Evolutionary conservation across 2,113 vertebrate genomes (phyloP).

Genomic region (Pandion haliaetus): DNA sequence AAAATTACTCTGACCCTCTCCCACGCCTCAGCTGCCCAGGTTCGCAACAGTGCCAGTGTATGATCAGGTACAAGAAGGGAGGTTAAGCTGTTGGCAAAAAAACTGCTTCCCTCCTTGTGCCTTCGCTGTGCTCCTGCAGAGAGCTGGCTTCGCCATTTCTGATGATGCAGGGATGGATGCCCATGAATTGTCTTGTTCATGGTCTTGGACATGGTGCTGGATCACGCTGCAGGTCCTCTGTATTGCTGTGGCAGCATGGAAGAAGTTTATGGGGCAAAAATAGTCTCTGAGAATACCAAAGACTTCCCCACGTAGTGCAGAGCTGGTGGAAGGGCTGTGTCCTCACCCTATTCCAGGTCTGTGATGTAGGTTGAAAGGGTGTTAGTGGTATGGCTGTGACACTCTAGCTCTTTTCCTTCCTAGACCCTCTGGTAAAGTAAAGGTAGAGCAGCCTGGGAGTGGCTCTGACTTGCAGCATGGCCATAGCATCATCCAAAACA

Average conservation of each 20-base stretch:
- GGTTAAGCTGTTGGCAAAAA: not conserved
- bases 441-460: not conserved
- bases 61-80: accelerated
- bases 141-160: not conserved
- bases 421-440: not conserved
- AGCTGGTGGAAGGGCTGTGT: not conserved
- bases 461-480: not conserved
- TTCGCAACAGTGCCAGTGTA: not conserved
- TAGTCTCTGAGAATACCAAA: not conserved
- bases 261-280: not conserved
- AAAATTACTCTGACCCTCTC: not conserved
- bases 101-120: not conserved
- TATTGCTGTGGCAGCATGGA: not conserved
- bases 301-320: not conserved
- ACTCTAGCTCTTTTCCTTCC: not conserved
- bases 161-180: not conserved
- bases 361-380: not conserved
- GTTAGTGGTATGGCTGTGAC: not conserved
- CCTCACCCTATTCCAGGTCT: not conserved
- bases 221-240: not conserved
- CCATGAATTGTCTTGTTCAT: accelerated
- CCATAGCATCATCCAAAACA: not conserved
- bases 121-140: accelerated
- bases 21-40: not conserved
- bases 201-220: not conserved